Evolutionary conservation across 2,888 invertebrate species (phyloP).

Genomic region (Conus canariensis): DNA sequence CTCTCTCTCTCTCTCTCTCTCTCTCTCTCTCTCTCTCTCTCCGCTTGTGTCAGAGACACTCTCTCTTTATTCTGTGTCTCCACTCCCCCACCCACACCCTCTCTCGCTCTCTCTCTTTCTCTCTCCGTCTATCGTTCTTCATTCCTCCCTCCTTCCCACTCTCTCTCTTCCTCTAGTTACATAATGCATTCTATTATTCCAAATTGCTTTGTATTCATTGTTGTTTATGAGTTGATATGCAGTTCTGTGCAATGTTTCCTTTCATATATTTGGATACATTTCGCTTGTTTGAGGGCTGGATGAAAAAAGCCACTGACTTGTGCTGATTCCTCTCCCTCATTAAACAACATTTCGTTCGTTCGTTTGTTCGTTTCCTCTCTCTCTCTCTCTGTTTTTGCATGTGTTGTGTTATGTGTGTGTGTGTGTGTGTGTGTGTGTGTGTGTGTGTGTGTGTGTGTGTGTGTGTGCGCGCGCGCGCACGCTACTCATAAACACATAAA

Average conservation of each 20-base stretch:
- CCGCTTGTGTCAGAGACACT: neutral
- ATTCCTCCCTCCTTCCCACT: neutral
- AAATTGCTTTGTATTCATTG: no score
- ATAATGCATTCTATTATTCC: no score
- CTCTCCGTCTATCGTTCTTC: neutral
- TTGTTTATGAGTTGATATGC: neutral
- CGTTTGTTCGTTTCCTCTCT: neutral
- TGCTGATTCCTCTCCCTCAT: no score
- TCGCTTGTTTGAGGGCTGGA: no score
- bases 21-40: constrained; percentile 5
- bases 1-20: neutral
- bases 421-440: no score
- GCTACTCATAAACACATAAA: no score
- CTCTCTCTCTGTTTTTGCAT: neutral
- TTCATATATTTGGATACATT: no score
- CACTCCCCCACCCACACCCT: neutral
- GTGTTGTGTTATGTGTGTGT: no score
- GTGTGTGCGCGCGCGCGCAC: no score
- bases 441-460: no score
- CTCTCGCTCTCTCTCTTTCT: neutral
- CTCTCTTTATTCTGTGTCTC: neutral
- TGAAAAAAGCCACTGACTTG: no score
- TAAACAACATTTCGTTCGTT: neutral
- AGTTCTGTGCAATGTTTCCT: neutral
- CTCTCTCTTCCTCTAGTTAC: neutral